These are phyloP conservation scores for Charanyca ferruginea DNA, from an alignment of 2,888 invertebrate species.

Conservation along the genomic window DNA sequence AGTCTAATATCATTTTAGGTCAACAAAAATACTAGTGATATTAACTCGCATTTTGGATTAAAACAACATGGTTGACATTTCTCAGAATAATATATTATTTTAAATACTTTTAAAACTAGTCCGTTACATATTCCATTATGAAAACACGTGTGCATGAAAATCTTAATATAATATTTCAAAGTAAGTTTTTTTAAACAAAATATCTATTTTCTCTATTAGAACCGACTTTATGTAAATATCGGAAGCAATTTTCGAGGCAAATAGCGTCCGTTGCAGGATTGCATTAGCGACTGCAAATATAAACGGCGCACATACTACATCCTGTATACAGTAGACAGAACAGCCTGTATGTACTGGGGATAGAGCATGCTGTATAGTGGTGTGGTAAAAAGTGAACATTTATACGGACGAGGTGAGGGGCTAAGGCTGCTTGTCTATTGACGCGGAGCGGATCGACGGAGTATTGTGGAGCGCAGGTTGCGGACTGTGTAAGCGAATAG, in stretches of 20 bases:
- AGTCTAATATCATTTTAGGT: too few relatives aligned
- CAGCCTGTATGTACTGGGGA: slow-evolving; percentile 39
- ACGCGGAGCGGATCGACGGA: too few relatives aligned
- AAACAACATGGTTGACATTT: too few relatives aligned
- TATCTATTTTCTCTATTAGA: slow-evolving; percentile 44
- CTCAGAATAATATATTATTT: too few relatives aligned
- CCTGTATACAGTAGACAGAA: slow-evolving; percentile 26
- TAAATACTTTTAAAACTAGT: not conserved
- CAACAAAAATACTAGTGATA: too few relatives aligned
- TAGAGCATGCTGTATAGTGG: slow-evolving; percentile 20
- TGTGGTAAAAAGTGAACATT: slow-evolving; percentile 69
- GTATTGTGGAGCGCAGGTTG: too few relatives aligned
- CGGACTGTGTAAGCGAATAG: too few relatives aligned
- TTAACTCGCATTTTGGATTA: too few relatives aligned
- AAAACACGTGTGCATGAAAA: not conserved
- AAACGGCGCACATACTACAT: slow-evolving; percentile 36
- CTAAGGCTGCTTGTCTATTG: too few relatives aligned
- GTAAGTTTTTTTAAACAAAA: slow-evolving; percentile 16
- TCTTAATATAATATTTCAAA: not conserved
- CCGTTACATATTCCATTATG: not conserved
- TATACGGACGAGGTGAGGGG: slow-evolving; percentile 64
- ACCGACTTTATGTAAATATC: slow-evolving; percentile 63
- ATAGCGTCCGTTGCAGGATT: slow-evolving; percentile 71
- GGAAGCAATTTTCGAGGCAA: slow-evolving; percentile 72
- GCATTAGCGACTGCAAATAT: slow-evolving; percentile 69